Evolutionary conservation across 2,113 vertebrate species (phyloP).

Genomic region (Marmota flaviventris): DNA sequence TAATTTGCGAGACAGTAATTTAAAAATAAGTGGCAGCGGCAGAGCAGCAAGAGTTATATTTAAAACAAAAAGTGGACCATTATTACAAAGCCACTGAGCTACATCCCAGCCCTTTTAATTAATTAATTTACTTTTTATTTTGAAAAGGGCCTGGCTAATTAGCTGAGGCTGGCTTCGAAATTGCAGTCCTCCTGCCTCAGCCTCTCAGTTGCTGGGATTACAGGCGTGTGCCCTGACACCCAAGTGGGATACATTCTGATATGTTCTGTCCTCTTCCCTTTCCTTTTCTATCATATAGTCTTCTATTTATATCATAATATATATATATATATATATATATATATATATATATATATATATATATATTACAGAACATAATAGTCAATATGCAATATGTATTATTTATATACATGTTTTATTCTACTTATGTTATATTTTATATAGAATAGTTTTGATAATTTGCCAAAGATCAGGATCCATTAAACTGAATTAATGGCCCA

Average conservation of each 20-base stretch:
- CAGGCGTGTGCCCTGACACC: too few relatives aligned
- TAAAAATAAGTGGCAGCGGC: too few relatives aligned
- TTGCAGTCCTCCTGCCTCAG: too few relatives aligned
- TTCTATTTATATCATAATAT: background rate
- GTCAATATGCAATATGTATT: background rate
- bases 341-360: background rate
- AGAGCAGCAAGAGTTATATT: too few relatives aligned
- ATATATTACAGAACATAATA: background rate
- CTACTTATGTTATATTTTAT: background rate
- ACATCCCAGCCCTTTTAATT: too few relatives aligned
- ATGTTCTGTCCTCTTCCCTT: background rate
- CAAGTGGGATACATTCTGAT: background rate
- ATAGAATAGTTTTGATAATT: slow-evolving; percentile 22
- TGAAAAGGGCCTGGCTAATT: too few relatives aligned
- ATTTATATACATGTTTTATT: background rate
- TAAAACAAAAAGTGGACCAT: too few relatives aligned
- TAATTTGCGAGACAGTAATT: too few relatives aligned
- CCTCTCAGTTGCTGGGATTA: too few relatives aligned
- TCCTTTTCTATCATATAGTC: background rate
- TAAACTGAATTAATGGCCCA: slow-evolving; percentile 21
- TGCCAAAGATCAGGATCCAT: background rate
- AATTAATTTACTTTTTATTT: too few relatives aligned
- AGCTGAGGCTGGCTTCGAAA: too few relatives aligned
- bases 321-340: background rate
- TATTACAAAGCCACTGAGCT: too few relatives aligned